Base-by-base conservation (phyloP, 2,113 vertebrate species). In the Crotalus viridis region DNA sequence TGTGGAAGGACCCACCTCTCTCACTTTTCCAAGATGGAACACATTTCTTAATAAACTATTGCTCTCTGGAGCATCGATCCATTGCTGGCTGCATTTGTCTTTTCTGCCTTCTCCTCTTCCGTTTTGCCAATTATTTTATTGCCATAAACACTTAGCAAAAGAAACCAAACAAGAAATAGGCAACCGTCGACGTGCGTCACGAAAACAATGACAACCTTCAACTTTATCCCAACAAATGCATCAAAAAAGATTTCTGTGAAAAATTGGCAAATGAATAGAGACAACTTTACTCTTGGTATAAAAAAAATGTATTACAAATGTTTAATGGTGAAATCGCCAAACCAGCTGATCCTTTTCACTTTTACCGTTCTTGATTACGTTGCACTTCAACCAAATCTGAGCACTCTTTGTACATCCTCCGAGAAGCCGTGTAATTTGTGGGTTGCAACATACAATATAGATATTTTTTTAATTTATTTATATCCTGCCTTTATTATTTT, bases 11-110 rank as follows among this genome's bases (percentile, higher is more conserved):
- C 17, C 1, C 7, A 19, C 9, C 0, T 5, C 89, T 7, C 57
- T 15, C 2, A 8, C 26, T 48, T n/a, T 19, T 10, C 69, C 26
- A 24, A 48, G 5, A 22, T 26, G 0, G 22, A 0, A 52, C 51
- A 0, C 26, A 10, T 64, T 90, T 93, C 61, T 43, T 19, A 92
- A 92, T 92, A 90, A 93, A 93, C n/a, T 22, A 61, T 19, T 46
- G 24, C n/a, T 52, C 24, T 6, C 9, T 0, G 1, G 55, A 15
- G 74, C 74, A 81, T 81, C 7, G 3, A 43, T 43, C 74, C 33
- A 8, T 9, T 39, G 33, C 33, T 7, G 15, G 33, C 74, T 81
- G 33, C 19, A 33, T 0, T 39, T 21, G 33, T 43, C 33, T 81
- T 81, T 81, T 39, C 74, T 74, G 12, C 10, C 22, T 24, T 10